Evolutionary conservation across 2,888 invertebrate genomes (phyloP).

Genomic region (Aphrophora alni): DNA sequence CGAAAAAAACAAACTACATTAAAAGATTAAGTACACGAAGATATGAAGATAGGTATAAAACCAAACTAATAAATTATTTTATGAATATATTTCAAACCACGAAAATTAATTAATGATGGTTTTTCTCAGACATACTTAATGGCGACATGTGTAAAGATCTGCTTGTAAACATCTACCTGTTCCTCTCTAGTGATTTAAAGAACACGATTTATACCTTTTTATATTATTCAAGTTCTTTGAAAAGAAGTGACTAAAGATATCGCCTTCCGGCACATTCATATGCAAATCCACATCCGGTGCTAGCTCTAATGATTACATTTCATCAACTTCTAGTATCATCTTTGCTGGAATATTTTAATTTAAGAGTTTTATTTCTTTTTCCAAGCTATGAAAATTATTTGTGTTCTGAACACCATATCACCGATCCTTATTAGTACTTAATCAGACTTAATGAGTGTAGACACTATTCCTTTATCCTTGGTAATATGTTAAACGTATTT

Average conservation of each 20-base stretch:
- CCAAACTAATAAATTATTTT: not conserved
- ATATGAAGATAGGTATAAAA: too few species aligned
- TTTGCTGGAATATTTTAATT: not conserved
- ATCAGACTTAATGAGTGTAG: not conserved
- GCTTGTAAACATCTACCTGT: constrained; percentile 4
- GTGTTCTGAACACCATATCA: not conserved
- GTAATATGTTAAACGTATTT: too few species aligned
- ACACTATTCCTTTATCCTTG: not conserved
- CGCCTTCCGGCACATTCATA: constrained; percentile 37
- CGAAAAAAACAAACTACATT: too few species aligned
- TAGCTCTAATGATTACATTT: not conserved
- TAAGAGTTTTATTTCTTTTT: not conserved
- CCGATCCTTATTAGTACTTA: not conserved
- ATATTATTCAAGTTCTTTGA: constrained; percentile 26
- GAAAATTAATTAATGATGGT: not conserved
- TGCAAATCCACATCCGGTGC: constrained; percentile 35
- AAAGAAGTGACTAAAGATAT: constrained; percentile 36
- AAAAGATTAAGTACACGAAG: too few species aligned
- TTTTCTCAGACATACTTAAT: not conserved
- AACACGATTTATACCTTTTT: not conserved
- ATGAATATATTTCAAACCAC: not conserved
- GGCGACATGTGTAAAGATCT: not conserved
- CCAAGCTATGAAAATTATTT: not conserved
- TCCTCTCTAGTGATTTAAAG: not conserved
- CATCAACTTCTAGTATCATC: not conserved